Evolutionary conservation across 1,140 invertebrate genomes (phyloP).

Genomic region (Sminthurinus signatus): DNA sequence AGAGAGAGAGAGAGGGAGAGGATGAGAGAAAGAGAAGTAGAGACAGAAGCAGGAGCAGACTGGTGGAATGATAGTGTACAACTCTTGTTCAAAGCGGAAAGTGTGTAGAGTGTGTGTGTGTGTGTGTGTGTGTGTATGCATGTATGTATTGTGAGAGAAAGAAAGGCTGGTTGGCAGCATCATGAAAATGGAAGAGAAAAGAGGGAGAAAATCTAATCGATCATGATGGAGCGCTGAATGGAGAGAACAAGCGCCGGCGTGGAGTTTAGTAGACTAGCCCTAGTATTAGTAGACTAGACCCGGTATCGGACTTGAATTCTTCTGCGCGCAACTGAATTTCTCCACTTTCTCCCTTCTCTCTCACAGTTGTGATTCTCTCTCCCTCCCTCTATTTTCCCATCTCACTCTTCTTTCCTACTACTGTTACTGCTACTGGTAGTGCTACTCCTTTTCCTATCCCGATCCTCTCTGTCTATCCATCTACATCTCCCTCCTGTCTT

Average conservation of each 20-base stretch:
- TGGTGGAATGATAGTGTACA: conserved; percentile 10
- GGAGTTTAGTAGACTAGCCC: not conserved
- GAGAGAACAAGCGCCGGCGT: conserved; percentile 30
- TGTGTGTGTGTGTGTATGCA: not conserved
- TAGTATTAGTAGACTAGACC: no score
- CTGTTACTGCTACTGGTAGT: no score
- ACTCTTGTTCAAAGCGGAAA: conserved; percentile 16
- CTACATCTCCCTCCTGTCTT: not conserved
- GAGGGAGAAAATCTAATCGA: conserved; percentile 39
- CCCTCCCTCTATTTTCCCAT: conserved; percentile 4
- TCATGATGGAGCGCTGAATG: conserved; percentile 38
- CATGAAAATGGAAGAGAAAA: not conserved
- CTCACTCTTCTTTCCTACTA: not conserved
- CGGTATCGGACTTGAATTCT: conserved; percentile 9
- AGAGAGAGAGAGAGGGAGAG: not conserved
- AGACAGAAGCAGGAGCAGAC: not conserved
- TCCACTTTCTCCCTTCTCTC: conserved; percentile 9
- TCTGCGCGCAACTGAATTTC: not conserved
- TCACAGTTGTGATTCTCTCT: conserved; percentile 14
- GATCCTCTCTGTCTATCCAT: not conserved
- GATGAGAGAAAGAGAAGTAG: not conserved
- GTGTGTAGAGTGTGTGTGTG: not conserved
- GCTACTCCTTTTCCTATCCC: not conserved
- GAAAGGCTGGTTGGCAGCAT: not conserved
- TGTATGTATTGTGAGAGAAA: not conserved